Evolutionary conservation across 2,888 invertebrate species (phyloP).

Genomic region (Orthosia cruda): DNA sequence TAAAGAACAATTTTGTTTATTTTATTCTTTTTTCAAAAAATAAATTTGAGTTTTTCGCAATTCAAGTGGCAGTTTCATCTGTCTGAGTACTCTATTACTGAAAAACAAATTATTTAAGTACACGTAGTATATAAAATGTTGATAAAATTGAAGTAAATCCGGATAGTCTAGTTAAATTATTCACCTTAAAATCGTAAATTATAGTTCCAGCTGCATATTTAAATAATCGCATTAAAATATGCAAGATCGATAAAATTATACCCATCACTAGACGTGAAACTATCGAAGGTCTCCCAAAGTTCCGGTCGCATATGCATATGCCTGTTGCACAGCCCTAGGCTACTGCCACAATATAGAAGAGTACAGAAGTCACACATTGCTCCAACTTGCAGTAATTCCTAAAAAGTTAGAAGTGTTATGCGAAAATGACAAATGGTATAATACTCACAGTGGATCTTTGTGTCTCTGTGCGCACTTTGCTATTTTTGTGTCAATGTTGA

Average conservation of each 20-base stretch:
- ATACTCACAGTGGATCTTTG: too few species aligned
- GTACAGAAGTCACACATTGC: not conserved
- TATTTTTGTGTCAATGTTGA: too few species aligned
- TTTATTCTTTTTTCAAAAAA: too few species aligned
- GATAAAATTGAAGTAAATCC: not conserved
- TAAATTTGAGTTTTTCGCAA: not conserved
- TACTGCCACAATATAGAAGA: not conserved
- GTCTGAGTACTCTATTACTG: not conserved
- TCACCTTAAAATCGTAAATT: constrained; percentile 34
- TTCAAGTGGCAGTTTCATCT: not conserved
- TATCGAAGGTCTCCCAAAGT: constrained; percentile 21
- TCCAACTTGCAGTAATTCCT: too few species aligned
- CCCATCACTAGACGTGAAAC: constrained; percentile 30
- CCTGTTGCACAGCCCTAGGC: constrained; percentile 24
- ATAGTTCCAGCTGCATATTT: constrained; percentile 25
- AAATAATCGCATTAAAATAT: constrained; percentile 41
- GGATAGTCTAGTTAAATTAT: constrained; percentile 2
- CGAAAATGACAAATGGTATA: too few species aligned
- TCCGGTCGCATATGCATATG: constrained; percentile 7
- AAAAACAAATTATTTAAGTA: not conserved
- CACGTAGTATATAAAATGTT: not conserved
- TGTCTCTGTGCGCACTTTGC: too few species aligned
- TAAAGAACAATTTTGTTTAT: not conserved
- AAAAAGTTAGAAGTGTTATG: too few species aligned
- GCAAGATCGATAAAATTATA: constrained; percentile 48